A percentile compares a stretch with the other conserved stretches of the same genome.
These are phyloP conservation scores for Eciton burchellii DNA, from an alignment of 1,140 invertebrate species.

Conservation along the genomic window DNA sequence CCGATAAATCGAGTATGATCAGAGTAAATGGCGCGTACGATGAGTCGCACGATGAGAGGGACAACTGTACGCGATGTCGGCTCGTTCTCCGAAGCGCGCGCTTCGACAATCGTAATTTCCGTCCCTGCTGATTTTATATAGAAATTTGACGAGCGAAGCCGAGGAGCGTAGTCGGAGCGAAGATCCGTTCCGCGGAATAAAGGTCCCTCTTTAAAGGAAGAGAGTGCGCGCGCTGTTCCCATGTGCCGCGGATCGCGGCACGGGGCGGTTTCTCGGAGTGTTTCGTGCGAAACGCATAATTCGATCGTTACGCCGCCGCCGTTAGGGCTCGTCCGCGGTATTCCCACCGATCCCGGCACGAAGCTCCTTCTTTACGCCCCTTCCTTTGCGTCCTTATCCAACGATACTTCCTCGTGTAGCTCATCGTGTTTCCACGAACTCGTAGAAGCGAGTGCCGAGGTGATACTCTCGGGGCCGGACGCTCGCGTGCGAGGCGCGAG, in stretches of 20 bases:
- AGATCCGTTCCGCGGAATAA: too few species aligned
- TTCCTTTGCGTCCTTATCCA: neutral
- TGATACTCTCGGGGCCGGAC: constrained; percentile 38
- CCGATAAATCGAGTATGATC: constrained; percentile 30
- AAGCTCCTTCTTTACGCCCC: constrained; percentile 13
- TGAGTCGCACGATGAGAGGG: constrained; percentile 9
- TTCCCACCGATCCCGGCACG: constrained; percentile 57
- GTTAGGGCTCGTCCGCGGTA: neutral
- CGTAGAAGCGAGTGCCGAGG: constrained; percentile 37
- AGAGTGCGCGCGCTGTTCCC: constrained; percentile 19
- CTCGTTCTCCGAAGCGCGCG: neutral
- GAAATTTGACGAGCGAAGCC: neutral
- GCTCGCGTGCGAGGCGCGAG: constrained; percentile 69
- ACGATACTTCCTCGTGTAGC: constrained; percentile 6
- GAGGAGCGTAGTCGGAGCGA: neutral
- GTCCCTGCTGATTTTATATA: neutral
- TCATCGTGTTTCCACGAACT: constrained; percentile 58
- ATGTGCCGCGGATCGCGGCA: constrained; percentile 30
- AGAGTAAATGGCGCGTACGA: neutral
- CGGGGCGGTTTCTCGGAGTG: constrained; percentile 60
- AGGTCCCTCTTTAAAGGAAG: neutral
- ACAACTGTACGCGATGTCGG: neutral
- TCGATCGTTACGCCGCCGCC: constrained; percentile 59
- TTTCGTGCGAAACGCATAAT: constrained; percentile 64
- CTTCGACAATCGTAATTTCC: neutral